These are phyloP conservation scores for Actinernus sp. DNA, from an alignment of 92 coral and sea anemone genomes.

Conservation along the genomic window DNA sequence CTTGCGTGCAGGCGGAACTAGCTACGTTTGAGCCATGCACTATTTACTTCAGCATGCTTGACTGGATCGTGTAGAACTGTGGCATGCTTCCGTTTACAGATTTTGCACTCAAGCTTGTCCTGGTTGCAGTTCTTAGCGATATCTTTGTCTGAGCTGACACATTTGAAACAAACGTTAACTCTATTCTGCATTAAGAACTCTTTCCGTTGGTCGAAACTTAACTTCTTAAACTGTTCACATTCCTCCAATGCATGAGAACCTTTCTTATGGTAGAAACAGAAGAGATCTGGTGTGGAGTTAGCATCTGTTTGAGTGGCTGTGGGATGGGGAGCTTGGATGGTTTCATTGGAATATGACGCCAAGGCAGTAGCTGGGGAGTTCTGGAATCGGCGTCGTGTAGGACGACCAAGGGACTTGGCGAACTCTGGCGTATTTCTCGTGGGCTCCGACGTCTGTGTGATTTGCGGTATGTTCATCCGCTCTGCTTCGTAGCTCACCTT, in stretches of 20 bases:
- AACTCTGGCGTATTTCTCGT: too few relatives aligned
- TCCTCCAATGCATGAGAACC: conserved; percentile 28
- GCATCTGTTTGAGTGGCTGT: too few relatives aligned
- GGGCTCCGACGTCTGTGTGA: too few relatives aligned
- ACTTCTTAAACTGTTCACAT: conserved; percentile 46
- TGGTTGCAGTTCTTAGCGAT: conserved; percentile 47
- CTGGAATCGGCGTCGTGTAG: too few relatives aligned
- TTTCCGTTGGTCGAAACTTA: conserved; percentile 50
- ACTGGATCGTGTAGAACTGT: conserved; percentile 61
- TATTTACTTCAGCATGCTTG: conserved; percentile 16
- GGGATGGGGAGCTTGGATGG: too few relatives aligned
- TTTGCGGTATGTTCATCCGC: conserved; percentile 32
- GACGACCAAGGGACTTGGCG: too few relatives aligned
- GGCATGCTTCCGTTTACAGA: conserved; percentile 60
- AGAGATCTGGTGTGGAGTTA: not conserved
- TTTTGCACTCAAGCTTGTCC: conserved; percentile 37
- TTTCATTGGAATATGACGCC: too few relatives aligned
- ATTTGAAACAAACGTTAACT: conserved; percentile 55
- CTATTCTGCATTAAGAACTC: conserved; percentile 60
- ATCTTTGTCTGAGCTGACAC: conserved; percentile 38
- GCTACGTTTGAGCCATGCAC: conserved; percentile 6
- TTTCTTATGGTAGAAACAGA: conserved; percentile 63
- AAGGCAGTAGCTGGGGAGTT: too few relatives aligned
- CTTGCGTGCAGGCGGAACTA: conserved; percentile 53
- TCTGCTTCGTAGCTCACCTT: conserved; percentile 17